phyloP scores from a whole-genome alignment of 1,140 invertebrate species.

The Drosophila gunungcola region DNA sequence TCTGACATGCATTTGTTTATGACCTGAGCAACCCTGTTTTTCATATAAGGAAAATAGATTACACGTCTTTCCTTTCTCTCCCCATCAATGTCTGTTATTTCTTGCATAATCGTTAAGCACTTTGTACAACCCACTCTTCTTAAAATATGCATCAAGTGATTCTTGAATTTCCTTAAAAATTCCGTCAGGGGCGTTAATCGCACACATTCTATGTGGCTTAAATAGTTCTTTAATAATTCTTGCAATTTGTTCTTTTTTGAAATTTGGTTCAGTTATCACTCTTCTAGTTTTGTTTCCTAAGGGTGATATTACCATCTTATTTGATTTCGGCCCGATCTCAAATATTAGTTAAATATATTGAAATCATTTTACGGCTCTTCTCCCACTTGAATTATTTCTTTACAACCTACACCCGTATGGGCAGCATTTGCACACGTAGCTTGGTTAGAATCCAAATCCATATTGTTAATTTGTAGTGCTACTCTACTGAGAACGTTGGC shows the following conservation, averaged over 20 bases:
- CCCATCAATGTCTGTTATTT: not conserved
- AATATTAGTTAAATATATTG: slow-evolving; percentile 21
- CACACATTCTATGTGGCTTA: slow-evolving; percentile 16
- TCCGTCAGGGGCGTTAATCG: slow-evolving; percentile 8
- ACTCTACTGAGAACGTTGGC: not conserved
- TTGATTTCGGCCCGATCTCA: not conserved
- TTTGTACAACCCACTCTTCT: slow-evolving; percentile 8
- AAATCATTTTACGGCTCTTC: slow-evolving; percentile 18
- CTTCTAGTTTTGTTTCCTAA: slow-evolving; percentile 6
- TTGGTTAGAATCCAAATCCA: not conserved
- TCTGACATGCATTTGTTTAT: not conserved
- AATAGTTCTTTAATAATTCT: not conserved
- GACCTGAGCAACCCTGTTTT: too few relatives aligned
- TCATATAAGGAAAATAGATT: too few relatives aligned
- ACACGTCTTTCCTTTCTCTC: not conserved
- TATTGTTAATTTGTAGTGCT: not conserved
- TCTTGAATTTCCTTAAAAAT: slow-evolving; percentile 19
- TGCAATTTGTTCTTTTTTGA: not conserved
- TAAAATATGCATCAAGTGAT: slow-evolving; percentile 12
- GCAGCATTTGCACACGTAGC: slow-evolving; percentile 20
- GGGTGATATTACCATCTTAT: not conserved
- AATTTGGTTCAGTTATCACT: not conserved
- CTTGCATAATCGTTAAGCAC: not conserved
- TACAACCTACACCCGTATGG: not conserved
- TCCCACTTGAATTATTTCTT: not conserved